phyloP scores from a whole-genome alignment of 2,113 vertebrate species.

The Microtus ochrogaster region DNA sequence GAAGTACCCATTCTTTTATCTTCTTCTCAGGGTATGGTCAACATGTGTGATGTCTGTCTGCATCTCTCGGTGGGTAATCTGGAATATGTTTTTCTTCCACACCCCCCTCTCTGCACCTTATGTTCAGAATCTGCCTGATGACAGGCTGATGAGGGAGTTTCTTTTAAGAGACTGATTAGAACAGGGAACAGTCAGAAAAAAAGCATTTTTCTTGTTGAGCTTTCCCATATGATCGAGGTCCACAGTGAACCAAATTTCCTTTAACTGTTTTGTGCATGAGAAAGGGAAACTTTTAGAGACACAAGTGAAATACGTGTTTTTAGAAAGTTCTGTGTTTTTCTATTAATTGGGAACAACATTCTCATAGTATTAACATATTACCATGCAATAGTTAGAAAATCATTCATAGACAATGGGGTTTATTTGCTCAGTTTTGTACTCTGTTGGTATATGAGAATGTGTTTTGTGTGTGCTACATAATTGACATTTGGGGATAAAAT shows the following conservation, averaged over 20 bases:
- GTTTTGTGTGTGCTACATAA: conserved; percentile 32
- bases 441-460: background rate
- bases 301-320: conserved; percentile 33
- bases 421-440: background rate
- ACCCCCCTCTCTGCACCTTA: background rate
- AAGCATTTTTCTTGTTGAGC: conserved; percentile 37
- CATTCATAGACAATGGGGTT: background rate
- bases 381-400: background rate
- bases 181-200: conserved; percentile 42
- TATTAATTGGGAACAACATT: conserved; percentile 20
- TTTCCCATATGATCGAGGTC: background rate
- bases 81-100: conserved; percentile 19
- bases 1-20: conserved; percentile 63
- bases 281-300: conserved; percentile 36
- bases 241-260: background rate
- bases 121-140: conserved; percentile 51
- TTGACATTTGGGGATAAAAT: background rate
- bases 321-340: background rate
- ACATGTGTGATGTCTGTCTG: conserved; percentile 61
- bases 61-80: conserved; percentile 39
- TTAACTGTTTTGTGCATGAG: conserved; percentile 28
- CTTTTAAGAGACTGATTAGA: conserved; percentile 47
- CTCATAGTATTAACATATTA: conserved; percentile 32
- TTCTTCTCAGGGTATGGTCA: conserved; percentile 60
- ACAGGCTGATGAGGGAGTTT: conserved; percentile 56